Base-by-base conservation (phyloP, 1,140 invertebrate genomes). In the Philopotamus ludificatus region DNA sequence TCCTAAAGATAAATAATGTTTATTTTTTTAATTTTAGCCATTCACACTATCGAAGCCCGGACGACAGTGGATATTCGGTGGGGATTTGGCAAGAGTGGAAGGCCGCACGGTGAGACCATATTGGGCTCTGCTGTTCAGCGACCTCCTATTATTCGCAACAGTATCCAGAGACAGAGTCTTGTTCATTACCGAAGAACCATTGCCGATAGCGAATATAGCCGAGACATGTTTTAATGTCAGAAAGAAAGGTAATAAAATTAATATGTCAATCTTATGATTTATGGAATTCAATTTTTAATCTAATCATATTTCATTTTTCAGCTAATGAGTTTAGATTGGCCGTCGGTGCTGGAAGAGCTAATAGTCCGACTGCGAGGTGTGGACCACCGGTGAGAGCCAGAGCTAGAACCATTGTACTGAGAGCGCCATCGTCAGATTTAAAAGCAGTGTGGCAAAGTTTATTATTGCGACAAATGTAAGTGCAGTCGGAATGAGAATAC, bases 381-480 rank as follows among this genome's bases (percentile, higher is more conserved):
- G 83, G 86, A 0, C 86, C 87, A 0, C 80, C 82, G 18, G 86
- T 85, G 42, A 83, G 83, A 10, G 79, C 81, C 0, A 79, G 86
- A 47, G 84, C 87, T 67, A 81, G 88, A 71, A 86, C 89, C 2
- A 75, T 93, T 1, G 83, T 90, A 0, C 75, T 93, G 8, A 79
- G 91, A 23, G 90, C 92, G 0, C 91, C 91, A 0, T 91, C 86
- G 0, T 82, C 87, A 39, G 92, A 94, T 74, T 76, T 92, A 4
- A 94, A 94, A 74, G 90, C 91, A 16, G 90, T 93, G 1, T 94
- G 91, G 92, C 90, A 93, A 74, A 93, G 91, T 72, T 81, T 93
- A n/a, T 81, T 93, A 9, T 89, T 93, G 70, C 81, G 91, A 63
- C 91, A 93, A 79, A 91, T 93, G 90, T 93, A 81, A 87, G 86